phyloP scores from a whole-genome alignment of 2,113 vertebrate genomes.

The Conger conger region DNA sequence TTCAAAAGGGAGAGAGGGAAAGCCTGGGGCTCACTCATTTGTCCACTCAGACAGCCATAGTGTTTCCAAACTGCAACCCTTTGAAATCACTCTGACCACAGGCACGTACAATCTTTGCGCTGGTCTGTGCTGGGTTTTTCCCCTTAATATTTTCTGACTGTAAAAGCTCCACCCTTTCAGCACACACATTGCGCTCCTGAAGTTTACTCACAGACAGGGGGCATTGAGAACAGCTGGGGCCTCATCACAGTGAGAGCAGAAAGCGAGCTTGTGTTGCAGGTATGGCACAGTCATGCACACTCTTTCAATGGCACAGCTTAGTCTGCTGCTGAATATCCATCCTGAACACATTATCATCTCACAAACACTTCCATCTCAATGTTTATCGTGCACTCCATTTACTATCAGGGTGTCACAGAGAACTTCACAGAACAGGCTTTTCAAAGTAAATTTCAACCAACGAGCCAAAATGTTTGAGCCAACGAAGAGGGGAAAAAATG shows the following conservation, averaged over 20 bases:
- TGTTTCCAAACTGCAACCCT: neutral
- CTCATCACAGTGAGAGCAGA: neutral
- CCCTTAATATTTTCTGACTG: neutral
- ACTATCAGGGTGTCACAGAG: neutral
- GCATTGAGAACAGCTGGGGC: neutral
- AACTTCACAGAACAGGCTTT: neutral
- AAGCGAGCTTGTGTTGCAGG: too few species aligned
- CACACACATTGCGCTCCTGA: neutral
- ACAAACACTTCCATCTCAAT: neutral
- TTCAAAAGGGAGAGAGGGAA: neutral
- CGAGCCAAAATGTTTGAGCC: neutral
- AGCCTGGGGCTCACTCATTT: neutral
- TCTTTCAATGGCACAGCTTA: too few species aligned
- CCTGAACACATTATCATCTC: neutral
- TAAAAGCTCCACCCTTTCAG: neutral
- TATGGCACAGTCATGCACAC: too few species aligned
- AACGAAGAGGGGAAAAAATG: neutral
- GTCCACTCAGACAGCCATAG: neutral
- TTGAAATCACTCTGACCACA: neutral
- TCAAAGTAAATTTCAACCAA: neutral
- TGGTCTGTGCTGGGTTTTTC: neutral
- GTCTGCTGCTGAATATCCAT: neutral
- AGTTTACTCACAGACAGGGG: neutral
- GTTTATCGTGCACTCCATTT: neutral
- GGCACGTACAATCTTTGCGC: neutral